Evolutionary conservation across 2,113 vertebrate genomes (phyloP).

Genomic region (Stigmatopora nigra): DNA sequence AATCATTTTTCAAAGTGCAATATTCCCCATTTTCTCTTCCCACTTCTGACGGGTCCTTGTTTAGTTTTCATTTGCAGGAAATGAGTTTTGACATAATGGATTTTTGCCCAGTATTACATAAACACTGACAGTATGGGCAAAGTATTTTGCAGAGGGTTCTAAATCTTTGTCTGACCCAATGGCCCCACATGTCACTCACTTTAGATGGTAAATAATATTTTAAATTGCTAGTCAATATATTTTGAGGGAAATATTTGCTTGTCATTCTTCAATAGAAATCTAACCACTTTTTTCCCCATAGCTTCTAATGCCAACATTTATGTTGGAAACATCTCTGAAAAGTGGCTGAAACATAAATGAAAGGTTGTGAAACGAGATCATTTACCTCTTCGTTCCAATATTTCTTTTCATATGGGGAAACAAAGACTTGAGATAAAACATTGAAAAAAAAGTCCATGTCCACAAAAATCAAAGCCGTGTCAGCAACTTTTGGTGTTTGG

Average conservation of each 20-base stretch:
- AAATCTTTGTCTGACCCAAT: conserved; percentile 56
- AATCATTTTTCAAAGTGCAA: conserved; percentile 63
- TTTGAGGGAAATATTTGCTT: conserved; percentile 18
- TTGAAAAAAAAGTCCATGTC: conserved; percentile 17
- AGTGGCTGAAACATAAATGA: conserved; percentile 6
- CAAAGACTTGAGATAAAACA: conserved; percentile 17
- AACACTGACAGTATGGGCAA: conserved; percentile 50
- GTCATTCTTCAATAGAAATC: conserved; percentile 11
- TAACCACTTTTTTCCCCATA: not conserved
- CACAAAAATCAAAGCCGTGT: conserved; percentile 46
- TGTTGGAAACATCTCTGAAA: conserved; percentile 21
- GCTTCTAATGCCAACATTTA: conserved; percentile 7
- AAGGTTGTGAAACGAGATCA: conserved; percentile 18
- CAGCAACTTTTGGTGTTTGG: conserved; percentile 40
- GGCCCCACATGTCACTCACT: conserved; percentile 45
- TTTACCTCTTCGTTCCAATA: conserved; percentile 36
- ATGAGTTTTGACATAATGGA: conserved; percentile 77
- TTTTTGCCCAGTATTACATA: conserved; percentile 67
- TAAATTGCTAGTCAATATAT: conserved; percentile 15
- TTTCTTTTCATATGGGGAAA: conserved; percentile 24
- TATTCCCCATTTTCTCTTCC: conserved; percentile 67
- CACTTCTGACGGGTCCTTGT: conserved; percentile 61
- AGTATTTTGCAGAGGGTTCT: conserved; percentile 33
- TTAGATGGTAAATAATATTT: conserved; percentile 42
- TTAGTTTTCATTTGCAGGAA: conserved; percentile 70